Percentiles rank a stretch among this genome's conserved stretches.
These are phyloP conservation scores for Dryobates pubescens DNA, from an alignment of 2,797 vertebrate species.

Conservation along the genomic window DNA sequence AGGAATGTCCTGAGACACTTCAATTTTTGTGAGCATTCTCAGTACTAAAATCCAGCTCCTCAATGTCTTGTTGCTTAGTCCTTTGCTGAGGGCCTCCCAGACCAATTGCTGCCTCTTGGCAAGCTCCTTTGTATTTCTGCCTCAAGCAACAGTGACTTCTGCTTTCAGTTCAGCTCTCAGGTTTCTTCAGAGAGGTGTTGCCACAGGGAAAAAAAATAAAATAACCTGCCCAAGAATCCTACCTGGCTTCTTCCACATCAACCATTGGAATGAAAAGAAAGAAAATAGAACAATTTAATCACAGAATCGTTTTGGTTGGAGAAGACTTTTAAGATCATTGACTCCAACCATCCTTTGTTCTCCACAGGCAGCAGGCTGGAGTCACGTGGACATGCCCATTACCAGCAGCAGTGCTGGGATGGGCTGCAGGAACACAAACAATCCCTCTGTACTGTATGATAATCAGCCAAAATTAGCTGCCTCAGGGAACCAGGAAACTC, in stretches of 20 bases:
- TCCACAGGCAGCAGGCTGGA: background rate
- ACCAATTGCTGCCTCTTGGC: background rate
- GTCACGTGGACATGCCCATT: background rate
- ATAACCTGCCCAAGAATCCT: background rate
- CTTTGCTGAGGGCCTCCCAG: background rate
- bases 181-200: accelerated
- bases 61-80: background rate
- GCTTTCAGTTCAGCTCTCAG: background rate
- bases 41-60: background rate
- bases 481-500: conserved; percentile 58
- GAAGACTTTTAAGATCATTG: too few species aligned
- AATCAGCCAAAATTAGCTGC: conserved; percentile 63
- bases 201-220: background rate
- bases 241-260: background rate
- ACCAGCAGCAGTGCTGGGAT: background rate
- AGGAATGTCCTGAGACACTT: background rate
- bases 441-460: conserved; percentile 55
- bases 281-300: background rate
- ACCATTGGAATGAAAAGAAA: background rate
- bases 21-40: background rate
- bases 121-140: background rate
- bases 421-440: conserved; percentile 41
- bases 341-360: background rate
- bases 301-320: too few species aligned
- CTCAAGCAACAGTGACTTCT: background rate